Evolutionary conservation across 2,797 vertebrate species (phyloP), one percentile per base, ranked within the genome.

Genomic region (Tiaroga cobitis): DNA sequence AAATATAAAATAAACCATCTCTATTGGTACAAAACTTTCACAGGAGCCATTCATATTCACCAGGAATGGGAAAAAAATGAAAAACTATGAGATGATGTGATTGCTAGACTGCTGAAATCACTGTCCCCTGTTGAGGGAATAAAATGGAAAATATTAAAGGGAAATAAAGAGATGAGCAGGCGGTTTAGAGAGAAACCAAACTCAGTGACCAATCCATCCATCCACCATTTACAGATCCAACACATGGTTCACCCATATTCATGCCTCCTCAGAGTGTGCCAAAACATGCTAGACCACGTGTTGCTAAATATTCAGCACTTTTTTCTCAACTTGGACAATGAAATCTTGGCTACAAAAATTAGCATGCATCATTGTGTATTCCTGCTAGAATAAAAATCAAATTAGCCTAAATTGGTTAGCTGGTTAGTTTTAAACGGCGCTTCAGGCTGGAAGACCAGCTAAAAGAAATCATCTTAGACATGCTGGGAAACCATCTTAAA

Each of bases 241-340:
- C 29, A 80, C 88, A 70, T 76, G 61, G 84, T 88, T 86, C 63
- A 39, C 65, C 85, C 85, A 29, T 29, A 86, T 46, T 79, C 94
- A 93, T 93, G 93, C 94, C 91, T 82, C 54, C 54, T 24, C 93
- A 93, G 94, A 93, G 94, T 90, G 86, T 83, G 87, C 91, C 88
- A 74, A 9, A 51, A 89, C 85, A 88, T 75, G 75, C 76, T 78
- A 80, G 59, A 84, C 56, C 79, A 80, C 15, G n/a, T 56, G 7
- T 43, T 59, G 3, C 34, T 39, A 77, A 54, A 70, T 24, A 74
- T 63, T 32, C 21, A 63, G 5, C 15, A 75, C 21, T 41, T 41
- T 78, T 37, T 56, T 70, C 49, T 41, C 34, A 81, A 73, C 37
- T 63, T 46, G 11, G 39, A 74, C n/a, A n/a, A n/a, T n/a, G 16